Evolutionary conservation across 2,113 vertebrate species (phyloP).

Genomic region (Macaca nemestrina): DNA sequence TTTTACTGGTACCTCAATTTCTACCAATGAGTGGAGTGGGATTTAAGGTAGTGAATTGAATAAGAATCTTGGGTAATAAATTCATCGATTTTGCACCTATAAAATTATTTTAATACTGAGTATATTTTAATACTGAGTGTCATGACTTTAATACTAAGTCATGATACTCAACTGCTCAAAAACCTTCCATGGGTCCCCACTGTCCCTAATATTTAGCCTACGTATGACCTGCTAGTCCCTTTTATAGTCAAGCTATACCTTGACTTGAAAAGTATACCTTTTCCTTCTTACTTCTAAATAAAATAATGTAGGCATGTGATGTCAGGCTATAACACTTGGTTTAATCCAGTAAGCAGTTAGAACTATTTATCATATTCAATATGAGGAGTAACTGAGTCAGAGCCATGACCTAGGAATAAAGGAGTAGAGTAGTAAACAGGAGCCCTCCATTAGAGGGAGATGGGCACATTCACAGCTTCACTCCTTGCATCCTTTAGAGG

Average conservation of each 20-base stretch:
- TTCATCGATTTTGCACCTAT: neutral
- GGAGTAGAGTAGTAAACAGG: neutral
- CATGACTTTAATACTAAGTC: neutral
- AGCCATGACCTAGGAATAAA: neutral
- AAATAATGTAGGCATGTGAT: neutral
- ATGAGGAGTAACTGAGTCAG: neutral
- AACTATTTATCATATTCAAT: neutral
- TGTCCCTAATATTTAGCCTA: neutral
- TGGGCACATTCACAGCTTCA: neutral
- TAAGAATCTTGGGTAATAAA: neutral
- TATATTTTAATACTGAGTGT: neutral
- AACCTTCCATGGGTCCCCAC: neutral
- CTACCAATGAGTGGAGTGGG: neutral
- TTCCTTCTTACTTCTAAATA: neutral
- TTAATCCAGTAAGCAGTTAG: neutral
- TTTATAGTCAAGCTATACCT: neutral
- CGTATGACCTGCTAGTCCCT: neutral
- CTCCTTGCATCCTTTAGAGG: neutral
- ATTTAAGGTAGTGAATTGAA: neutral
- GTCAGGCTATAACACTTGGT: neutral
- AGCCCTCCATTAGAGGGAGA: neutral
- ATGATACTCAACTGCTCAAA: neutral
- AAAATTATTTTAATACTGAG: neutral
- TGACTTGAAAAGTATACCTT: neutral
- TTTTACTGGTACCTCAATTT: neutral